Base-by-base conservation (phyloP, 2,113 vertebrate genomes). In the Menura novaehollandiae region DNA sequence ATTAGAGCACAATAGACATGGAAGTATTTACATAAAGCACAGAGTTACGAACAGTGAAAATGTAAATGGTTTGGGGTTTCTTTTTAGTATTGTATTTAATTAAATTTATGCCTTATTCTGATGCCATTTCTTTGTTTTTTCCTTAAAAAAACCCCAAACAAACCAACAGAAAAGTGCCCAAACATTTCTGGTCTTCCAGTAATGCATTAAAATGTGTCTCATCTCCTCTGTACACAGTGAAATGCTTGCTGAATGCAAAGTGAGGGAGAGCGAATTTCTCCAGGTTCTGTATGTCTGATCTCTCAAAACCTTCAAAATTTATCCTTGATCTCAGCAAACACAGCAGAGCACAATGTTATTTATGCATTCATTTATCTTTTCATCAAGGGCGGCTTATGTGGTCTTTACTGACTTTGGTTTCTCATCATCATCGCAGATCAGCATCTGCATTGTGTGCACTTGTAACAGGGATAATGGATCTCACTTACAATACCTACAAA, bases 241-340 rank as follows among this genome's bases (percentile, higher is more conserved):
- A 97, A 98, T 98, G 97, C 97, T 91, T 72, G 77, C 96, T 97
- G 98, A 98, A 98, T 98, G 97, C 96, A 97, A 98, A 98, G 97
- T 85, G 88, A 98, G 96, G 79, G 93, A 97, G 97, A 98, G 97
- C 78, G 93, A 98, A 97, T 98, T 98, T 99, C 98, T 98, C 98
- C 98, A 98, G 98, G 98, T 98, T 98, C 98, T 98, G 95, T 97
- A 98, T n/a, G 97, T 98, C 98, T 98, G 98, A 99, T 99, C 98
- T 98, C 98, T 98, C 97, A 98, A 99, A 98, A 98, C 98, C 98
- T 98, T 98, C 97, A 98, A 99, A 99, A 99, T 98, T 98, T 98
- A 97, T 98, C 98, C 98, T 99, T 99, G 98, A 99, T 99, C 98
- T 98, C 98, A 96, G 98, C 98, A 99, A 99, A 99, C 98, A 98